These are phyloP conservation scores for Lophius americanus DNA, from an alignment of 2,797 vertebrate genomes.

Conservation along the genomic window DNA sequence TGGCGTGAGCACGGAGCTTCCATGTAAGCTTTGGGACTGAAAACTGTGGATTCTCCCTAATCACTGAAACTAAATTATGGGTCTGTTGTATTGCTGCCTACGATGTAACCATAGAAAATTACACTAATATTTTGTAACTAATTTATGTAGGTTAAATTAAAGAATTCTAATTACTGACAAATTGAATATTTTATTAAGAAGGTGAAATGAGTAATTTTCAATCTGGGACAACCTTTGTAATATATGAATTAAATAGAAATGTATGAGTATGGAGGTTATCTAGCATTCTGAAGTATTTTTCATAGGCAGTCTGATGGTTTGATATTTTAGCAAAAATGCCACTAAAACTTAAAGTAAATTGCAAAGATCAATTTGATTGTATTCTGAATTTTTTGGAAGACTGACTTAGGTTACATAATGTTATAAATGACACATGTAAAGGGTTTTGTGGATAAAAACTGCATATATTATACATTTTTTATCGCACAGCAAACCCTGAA, in stretches of 20 bases:
- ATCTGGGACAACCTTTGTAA: conserved; percentile 81
- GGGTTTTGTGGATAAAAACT: conserved; percentile 73
- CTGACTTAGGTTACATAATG: conserved; percentile 75
- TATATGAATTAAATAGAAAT: conserved; percentile 83
- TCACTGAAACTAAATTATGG: conserved; percentile 79
- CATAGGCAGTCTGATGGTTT: conserved; percentile 67
- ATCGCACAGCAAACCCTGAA: conserved; percentile 63
- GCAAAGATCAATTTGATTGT: conserved; percentile 80
- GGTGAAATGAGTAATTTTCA: conserved; percentile 76
- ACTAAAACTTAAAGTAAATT: conserved; percentile 72
- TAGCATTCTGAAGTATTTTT: conserved; percentile 77
- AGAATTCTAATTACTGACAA: conserved; percentile 87
- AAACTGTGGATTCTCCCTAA: conserved; percentile 81
- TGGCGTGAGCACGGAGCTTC: conserved; percentile 69
- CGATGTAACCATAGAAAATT: conserved; percentile 81
- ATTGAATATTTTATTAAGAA: conserved; percentile 87
- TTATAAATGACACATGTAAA: conserved; percentile 67
- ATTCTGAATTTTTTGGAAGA: conserved; percentile 75
- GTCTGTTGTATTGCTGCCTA: conserved; percentile 75
- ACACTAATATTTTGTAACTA: conserved; percentile 87
- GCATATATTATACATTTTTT: conserved; percentile 87
- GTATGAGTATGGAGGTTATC: conserved; percentile 77
- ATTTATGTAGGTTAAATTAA: conserved; percentile 82
- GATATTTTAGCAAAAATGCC: conserved; percentile 66
- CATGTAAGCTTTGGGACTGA: conserved; percentile 73